Conservation (phyloP, 2,113 vertebrate species). For the Dasyornis broadbenti region DNA sequence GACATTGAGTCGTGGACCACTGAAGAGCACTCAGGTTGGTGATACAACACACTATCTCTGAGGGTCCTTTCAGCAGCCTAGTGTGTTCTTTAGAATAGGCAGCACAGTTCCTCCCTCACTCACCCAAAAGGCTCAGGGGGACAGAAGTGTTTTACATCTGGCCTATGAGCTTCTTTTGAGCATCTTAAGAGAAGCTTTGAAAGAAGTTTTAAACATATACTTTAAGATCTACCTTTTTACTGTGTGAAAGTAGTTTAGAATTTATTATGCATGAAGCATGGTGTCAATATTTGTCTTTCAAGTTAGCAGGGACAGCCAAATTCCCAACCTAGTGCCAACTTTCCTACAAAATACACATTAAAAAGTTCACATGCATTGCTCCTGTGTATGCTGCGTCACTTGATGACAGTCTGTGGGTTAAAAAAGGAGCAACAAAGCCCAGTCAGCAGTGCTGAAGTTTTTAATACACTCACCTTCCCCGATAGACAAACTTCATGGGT, state of each 20-base stretch:
- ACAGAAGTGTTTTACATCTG: background rate
- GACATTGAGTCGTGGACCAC: background rate
- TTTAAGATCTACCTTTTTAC: background rate
- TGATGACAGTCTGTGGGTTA: background rate
- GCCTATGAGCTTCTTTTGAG: background rate
- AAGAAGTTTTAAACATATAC: background rate
- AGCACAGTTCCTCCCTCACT: background rate
- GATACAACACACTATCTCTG: background rate
- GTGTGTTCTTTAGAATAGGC: background rate
- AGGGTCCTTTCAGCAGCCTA: background rate
- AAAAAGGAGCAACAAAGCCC: background rate
- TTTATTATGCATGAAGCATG: background rate
- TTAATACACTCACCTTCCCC: conserved; percentile 82
- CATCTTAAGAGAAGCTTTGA: background rate
- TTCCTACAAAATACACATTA: background rate
- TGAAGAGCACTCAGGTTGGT: background rate
- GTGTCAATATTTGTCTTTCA: background rate
- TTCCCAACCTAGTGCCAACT: background rate
- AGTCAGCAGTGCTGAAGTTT: background rate
- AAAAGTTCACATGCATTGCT: background rate
- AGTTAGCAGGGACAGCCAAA: background rate
- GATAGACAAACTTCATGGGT: conserved; percentile 97
- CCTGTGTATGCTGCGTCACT: background rate
- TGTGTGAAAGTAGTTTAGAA: background rate
- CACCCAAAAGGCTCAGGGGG: background rate